Base-by-base conservation (phyloP, 2,888 invertebrate genomes). In the Lepidochitona cinerea region DNA sequence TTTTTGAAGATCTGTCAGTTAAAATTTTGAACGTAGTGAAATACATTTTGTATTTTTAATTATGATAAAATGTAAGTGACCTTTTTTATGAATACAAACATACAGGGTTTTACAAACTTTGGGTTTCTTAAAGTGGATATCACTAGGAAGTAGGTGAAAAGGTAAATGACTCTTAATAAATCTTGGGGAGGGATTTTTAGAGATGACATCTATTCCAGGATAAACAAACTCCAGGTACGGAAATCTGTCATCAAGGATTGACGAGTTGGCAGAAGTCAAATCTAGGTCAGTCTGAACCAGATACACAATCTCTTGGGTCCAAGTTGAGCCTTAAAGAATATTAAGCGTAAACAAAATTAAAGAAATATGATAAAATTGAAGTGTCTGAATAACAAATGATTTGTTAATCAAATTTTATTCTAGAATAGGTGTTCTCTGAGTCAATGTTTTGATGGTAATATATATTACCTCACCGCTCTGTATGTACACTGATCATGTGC, bases 291-390 rank as follows among this genome's bases (percentile, higher is more conserved):
- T 95, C 3, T 94, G 94, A 74, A 97, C 93, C n/a, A 96, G 92
- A 95, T 96, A 97, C 1, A 96, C 94, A 94, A 97, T 96, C 92
- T 97, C 97, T 87, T 97, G 96, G 0, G 95, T 94, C 97, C 97
- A 97, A 0, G 97, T 97, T 32, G 97, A 97, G n/a, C 91, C 91
- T 91, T 75, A 18, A 66, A 4, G 66, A 29, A 5, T n/a, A 49
- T 49, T 49, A 1, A n/a, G n/a, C n/a, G n/a, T n/a, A n/a, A n/a
- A n/a, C n/a, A n/a, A n/a, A n/a, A n/a, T n/a, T n/a, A n/a, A n/a
- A n/a, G n/a, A n/a, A n/a, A n/a, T n/a, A n/a, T n/a, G n/a, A n/a
- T n/a, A n/a, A n/a, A n/a, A n/a, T n/a, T n/a, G n/a, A n/a, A n/a
- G n/a, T n/a, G n/a, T n/a, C n/a, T n/a, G n/a, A n/a, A n/a, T n/a